These are phyloP conservation scores for Eurytoma californica DNA, from an alignment of 2,888 invertebrate genomes.

Conservation along the genomic window DNA sequence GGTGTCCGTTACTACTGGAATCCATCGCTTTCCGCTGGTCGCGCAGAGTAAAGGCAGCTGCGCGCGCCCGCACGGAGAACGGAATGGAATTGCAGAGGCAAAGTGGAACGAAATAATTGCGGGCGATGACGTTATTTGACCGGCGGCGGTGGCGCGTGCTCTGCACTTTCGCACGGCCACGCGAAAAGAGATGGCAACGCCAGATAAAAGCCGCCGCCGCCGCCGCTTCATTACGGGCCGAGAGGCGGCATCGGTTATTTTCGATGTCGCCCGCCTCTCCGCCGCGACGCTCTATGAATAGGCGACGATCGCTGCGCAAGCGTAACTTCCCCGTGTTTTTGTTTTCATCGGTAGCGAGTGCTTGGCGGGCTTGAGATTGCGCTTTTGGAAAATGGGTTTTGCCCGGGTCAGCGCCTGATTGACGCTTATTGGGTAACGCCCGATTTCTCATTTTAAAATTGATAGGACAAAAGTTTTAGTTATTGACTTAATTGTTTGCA, in stretches of 20 bases:
- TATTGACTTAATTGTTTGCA: too few species aligned
- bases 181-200: conserved; percentile 16
- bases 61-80: neutral
- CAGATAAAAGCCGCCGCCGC: conserved; percentile 7
- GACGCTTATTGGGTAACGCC: too few species aligned
- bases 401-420: too few species aligned
- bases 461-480: too few species aligned
- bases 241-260: conserved; percentile 10
- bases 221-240: neutral
- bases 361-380: too few species aligned
- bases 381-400: too few species aligned
- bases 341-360: neutral
- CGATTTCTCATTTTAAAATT: too few species aligned
- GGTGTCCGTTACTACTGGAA: neutral
- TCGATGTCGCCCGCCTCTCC: conserved; percentile 3
- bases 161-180: conserved; percentile 14
- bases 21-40: neutral
- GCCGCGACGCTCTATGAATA: conserved; percentile 2
- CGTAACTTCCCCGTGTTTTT: neutral
- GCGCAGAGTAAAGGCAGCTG: neutral
- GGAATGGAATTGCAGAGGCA: conserved; percentile 3
- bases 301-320: neutral
- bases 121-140: conserved; percentile 1
- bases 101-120: conserved; percentile 26
- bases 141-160: neutral